Conservation (phyloP, 2,888 invertebrate species). For the Drosophila cognata region DNA sequence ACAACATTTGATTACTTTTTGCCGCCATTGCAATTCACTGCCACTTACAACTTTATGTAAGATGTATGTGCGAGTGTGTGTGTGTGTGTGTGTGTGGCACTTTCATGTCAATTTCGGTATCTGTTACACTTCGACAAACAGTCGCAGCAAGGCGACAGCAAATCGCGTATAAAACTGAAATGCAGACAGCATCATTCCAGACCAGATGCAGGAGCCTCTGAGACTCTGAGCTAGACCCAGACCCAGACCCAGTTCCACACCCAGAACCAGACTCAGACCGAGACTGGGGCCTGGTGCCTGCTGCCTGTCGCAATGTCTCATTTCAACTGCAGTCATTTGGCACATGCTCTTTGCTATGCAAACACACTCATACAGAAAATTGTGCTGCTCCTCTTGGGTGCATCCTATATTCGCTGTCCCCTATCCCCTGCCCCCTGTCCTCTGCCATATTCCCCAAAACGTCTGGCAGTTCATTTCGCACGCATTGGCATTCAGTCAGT, state of each 20-base stretch:
- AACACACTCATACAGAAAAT: conserved; percentile 33
- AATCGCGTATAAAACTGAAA: conserved; percentile 76
- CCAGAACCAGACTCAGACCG: not conserved
- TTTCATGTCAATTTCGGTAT: conserved; percentile 66
- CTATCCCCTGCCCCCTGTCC: not conserved
- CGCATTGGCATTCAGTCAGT: conserved; percentile 66
- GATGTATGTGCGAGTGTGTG: not conserved
- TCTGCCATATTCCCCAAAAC: conserved; percentile 5
- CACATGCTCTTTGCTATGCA: conserved; percentile 57
- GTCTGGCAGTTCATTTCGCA: conserved; percentile 52
- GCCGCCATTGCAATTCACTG: conserved; percentile 15
- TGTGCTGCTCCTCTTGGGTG: conserved; percentile 10
- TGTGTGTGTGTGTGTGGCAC: conserved; percentile 11
- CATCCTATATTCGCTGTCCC: not conserved
- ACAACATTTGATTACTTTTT: conserved; percentile 66
- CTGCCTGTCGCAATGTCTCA: conserved; percentile 67
- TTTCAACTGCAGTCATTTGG: conserved; percentile 72
- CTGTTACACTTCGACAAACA: conserved; percentile 66
- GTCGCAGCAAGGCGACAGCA: conserved; percentile 63
- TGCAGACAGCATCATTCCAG: conserved; percentile 43
- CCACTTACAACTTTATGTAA: not conserved
- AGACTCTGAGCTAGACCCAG: not conserved
- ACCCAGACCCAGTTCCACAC: not conserved
- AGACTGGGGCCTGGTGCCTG: conserved; percentile 12
- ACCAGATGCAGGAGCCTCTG: not conserved